Conservation (phyloP, 2,113 vertebrate species). For the Tyto alba region DNA sequence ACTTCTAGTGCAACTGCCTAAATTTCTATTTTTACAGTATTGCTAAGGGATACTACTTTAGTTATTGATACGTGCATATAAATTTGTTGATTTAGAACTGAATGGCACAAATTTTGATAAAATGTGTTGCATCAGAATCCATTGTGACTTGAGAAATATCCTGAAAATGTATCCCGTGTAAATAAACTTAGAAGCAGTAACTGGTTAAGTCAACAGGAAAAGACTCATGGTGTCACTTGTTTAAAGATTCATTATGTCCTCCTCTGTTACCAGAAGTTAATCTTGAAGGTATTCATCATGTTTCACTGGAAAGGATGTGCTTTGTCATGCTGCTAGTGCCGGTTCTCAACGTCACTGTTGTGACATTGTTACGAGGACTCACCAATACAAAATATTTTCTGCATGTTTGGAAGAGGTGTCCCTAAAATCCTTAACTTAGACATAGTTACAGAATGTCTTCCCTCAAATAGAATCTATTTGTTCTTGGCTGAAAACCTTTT, state of each 20-base stretch:
- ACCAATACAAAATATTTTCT: neutral
- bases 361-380: neutral
- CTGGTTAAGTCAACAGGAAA: neutral
- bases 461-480: neutral
- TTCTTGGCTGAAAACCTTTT: neutral
- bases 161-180: neutral
- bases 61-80: neutral
- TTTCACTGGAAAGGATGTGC: neutral
- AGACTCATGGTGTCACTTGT: neutral
- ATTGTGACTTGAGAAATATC: neutral
- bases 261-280: neutral
- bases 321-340: neutral
- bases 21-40: neutral
- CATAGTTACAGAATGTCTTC: neutral
- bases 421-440: neutral
- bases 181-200: neutral
- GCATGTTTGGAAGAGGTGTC: neutral
- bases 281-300: neutral
- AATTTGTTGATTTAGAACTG: neutral
- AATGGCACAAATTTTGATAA: neutral
- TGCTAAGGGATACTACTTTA: neutral
- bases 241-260: neutral
- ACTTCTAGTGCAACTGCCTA: neutral
- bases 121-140: neutral
- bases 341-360: neutral